Evolutionary conservation across 37 sponge, comb jelly and placozoan species (phyloP).

Genomic region (Haliclona indistincta): DNA sequence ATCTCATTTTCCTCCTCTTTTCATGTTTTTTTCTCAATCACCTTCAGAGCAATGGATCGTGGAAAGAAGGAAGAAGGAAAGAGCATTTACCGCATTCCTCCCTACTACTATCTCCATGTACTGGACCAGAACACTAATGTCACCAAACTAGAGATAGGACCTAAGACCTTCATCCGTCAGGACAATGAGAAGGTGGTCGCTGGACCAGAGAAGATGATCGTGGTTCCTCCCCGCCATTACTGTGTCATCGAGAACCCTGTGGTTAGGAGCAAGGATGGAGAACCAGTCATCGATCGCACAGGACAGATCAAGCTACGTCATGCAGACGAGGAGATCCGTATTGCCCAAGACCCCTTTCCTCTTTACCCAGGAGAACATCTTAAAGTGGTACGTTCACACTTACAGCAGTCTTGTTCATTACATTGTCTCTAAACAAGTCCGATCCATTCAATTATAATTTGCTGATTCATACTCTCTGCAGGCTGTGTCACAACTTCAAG

Average conservation of each 20-base stretch:
- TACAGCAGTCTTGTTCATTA: not conserved
- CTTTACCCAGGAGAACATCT: slow-evolving; percentile 95
- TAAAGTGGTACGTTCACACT: slow-evolving; percentile 53
- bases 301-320: slow-evolving; percentile 95
- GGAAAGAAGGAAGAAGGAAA: slow-evolving; percentile 53
- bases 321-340: slow-evolving; percentile 97
- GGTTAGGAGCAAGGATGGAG: slow-evolving; percentile 69
- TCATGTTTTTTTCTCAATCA: not conserved
- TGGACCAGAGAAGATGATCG: slow-evolving; percentile 99
- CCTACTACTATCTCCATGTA: slow-evolving; percentile 98
- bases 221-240: slow-evolving; percentile 96
- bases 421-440: not conserved
- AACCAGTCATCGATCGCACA: slow-evolving; percentile 68
- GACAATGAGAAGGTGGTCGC: slow-evolving; percentile 99
- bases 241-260: slow-evolving; percentile 98
- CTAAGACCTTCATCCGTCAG: slow-evolving; percentile 97
- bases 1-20: not conserved
- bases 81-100: slow-evolving; percentile 97
- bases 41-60: too few species aligned
- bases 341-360: slow-evolving; percentile 98
- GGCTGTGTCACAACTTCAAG: slow-evolving; percentile 84
- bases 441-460: not conserved
- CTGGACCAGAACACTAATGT: slow-evolving; percentile 98
- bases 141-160: slow-evolving; percentile 87
- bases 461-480: not conserved